Conservation (phyloP, 2,797 vertebrate genomes). For the Podarcis siculus region DNA sequence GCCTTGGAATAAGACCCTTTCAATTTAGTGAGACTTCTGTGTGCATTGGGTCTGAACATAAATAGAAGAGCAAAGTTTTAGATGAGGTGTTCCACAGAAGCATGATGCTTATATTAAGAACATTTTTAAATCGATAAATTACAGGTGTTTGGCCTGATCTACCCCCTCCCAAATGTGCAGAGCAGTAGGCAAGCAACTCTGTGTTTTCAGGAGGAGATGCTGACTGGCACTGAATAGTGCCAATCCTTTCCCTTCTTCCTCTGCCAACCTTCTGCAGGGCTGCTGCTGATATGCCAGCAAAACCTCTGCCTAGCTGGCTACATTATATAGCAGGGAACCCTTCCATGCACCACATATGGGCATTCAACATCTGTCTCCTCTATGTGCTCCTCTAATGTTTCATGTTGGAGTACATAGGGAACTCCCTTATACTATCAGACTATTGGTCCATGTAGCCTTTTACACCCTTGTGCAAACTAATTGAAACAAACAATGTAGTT, state of each 20-base stretch:
- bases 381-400: too few species aligned
- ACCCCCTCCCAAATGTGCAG: too few species aligned
- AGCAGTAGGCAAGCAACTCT: background rate
- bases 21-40: background rate
- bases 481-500: too few species aligned
- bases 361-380: background rate
- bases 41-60: background rate
- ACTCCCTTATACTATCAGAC: background rate
- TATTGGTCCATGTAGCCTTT: background rate
- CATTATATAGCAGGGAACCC: background rate
- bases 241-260: background rate
- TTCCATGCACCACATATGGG: background rate
- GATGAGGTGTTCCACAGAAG: background rate
- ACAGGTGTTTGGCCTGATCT: background rate
- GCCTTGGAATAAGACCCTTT: background rate
- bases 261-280: too few species aligned
- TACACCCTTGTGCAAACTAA: too few species aligned
- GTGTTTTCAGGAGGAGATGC: background rate
- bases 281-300: background rate
- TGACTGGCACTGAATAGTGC: background rate
- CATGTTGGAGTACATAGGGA: background rate
- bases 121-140: background rate
- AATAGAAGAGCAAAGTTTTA: conserved; percentile 2
- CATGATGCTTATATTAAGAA: background rate
- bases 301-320: background rate